Percentiles rank a stretch among this genome's conserved stretches.
phyloP scores from a whole-genome alignment of 2,888 invertebrate species.

The Chrysopilus asiliformis region DNA sequence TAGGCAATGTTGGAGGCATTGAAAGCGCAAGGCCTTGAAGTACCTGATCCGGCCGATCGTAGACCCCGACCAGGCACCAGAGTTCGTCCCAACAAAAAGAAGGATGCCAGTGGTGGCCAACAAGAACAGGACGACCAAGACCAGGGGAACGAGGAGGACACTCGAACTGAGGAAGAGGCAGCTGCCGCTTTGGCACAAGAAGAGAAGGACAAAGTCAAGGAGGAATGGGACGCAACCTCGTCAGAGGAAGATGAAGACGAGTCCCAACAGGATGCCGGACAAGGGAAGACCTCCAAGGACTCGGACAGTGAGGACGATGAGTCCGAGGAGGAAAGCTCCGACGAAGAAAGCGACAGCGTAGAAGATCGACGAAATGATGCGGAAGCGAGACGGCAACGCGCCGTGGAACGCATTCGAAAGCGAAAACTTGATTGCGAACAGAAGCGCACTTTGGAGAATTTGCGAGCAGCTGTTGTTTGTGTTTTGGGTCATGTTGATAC shows the following conservation, averaged over 20 bases:
- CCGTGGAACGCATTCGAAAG: conserved; percentile 58
- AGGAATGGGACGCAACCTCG: conserved; percentile 74
- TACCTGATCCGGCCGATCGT: conserved; percentile 56
- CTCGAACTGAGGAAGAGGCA: conserved; percentile 14
- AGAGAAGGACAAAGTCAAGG: conserved; percentile 52
- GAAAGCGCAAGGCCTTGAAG: conserved; percentile 75
- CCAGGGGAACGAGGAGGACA: conserved; percentile 20
- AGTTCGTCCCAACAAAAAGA: conserved; percentile 55
- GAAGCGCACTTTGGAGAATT: conserved; percentile 47
- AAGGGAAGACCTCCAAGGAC: background rate
- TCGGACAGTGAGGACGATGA: conserved; percentile 32
- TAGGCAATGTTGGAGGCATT: conserved; percentile 78
- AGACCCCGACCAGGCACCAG: conserved; percentile 59
- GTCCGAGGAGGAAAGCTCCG: conserved; percentile 27
- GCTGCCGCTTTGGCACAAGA: conserved; percentile 19
- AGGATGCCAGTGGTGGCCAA: no score
- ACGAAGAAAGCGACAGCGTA: conserved; percentile 29
- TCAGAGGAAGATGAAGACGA: conserved; percentile 27
- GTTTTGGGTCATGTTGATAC: conserved; percentile 99
- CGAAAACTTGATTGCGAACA: conserved; percentile 57
- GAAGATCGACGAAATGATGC: conserved; percentile 60
- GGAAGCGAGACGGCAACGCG: conserved; percentile 58
- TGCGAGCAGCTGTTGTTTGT: conserved; percentile 94
- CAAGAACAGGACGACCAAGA: conserved; percentile 28
- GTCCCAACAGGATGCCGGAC: conserved; percentile 5